Base-by-base conservation (phyloP, 2,888 invertebrate genomes). In the Penaeus monodon region DNA sequence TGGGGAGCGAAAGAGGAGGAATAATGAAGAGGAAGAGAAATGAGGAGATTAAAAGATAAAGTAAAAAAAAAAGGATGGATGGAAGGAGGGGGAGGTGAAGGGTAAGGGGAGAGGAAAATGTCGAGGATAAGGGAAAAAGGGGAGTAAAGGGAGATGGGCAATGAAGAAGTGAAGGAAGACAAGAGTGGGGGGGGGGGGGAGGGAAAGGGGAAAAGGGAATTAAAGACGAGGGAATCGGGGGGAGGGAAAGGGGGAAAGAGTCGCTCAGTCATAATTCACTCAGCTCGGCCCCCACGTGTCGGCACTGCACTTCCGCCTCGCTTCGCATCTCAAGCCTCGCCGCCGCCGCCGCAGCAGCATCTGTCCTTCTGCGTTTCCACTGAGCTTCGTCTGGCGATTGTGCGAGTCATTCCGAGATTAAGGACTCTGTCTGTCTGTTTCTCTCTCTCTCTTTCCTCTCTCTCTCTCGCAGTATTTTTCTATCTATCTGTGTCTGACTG, bases 201-300 rank as follows among this genome's bases (percentile, higher is more conserved):
- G 17, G 22, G 44, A 44, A 44, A 44, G 10, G 44, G 33, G 33
- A 38, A 38, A 38, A 38, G 44, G 10, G 44, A 7, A 44, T 44
- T 44, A 44, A 44, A 44, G 29, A n/a, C n/a, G 70, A 70, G n/a
- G 17, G 70, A 6, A 38, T n/a, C n/a, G 27, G 12, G 29, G 22
- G 29, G 22, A 3, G 68, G 68, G 68, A 2, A 29, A 70, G 3
- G 29, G 70, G 29, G 24, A 24, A 17, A n/a, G 70, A 70, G 22
- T 29, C 70, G 70, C 29, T 24, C 70, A 70, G 70, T 70, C 70
- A 70, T 70, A 70, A 70, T 70, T 70, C 29, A 70, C 70, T 57
- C 57, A 20, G 57, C 70, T 57, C 57, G 57, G 57, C 57, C 57
- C 49, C 57, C 57, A 57, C 57, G 57, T 57, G 57, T 57, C 57